Evolutionary conservation across 2,888 invertebrate genomes (phyloP).

Genomic region (Lydus trimaculatus): DNA sequence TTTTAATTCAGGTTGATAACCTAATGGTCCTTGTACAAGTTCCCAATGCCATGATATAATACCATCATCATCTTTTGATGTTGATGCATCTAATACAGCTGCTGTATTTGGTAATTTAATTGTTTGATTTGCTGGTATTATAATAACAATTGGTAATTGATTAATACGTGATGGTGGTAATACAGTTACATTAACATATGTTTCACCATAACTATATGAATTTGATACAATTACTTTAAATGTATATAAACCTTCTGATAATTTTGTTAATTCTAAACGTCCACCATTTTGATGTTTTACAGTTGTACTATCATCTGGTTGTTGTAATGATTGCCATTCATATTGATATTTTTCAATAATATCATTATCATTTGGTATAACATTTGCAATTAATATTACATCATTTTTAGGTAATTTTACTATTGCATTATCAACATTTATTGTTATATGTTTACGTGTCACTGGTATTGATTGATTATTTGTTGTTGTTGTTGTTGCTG

Average conservation of each 20-base stretch:
- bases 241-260: slow-evolving; percentile 86
- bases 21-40: slow-evolving; percentile 84
- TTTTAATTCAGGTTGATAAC: slow-evolving; percentile 80
- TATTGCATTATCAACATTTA: slow-evolving; percentile 78
- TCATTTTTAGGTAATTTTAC: slow-evolving; percentile 85
- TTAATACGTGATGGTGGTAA: slow-evolving; percentile 84
- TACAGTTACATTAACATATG: slow-evolving; percentile 90
- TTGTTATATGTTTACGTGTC: slow-evolving; percentile 72
- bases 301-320: slow-evolving; percentile 77
- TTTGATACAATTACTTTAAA: slow-evolving; percentile 89
- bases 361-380: slow-evolving; percentile 74
- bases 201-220: slow-evolving; percentile 78
- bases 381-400: slow-evolving; percentile 82
- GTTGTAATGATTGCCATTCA: slow-evolving; percentile 86
- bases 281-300: slow-evolving; percentile 85
- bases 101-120: slow-evolving; percentile 90
- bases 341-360: slow-evolving; percentile 79
- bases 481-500: slow-evolving; percentile 15
- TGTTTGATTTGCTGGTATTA: slow-evolving; percentile 84
- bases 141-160: slow-evolving; percentile 82
- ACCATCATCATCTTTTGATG: slow-evolving; percentile 75
- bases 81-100: slow-evolving; percentile 85
- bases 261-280: slow-evolving; percentile 81
- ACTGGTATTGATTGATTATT: slow-evolving; percentile 58
- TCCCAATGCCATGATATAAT: slow-evolving; percentile 94